Conservation (phyloP, 53 echinoderm and acorn worm genomes). For the Paelopatides confundens region DNA sequence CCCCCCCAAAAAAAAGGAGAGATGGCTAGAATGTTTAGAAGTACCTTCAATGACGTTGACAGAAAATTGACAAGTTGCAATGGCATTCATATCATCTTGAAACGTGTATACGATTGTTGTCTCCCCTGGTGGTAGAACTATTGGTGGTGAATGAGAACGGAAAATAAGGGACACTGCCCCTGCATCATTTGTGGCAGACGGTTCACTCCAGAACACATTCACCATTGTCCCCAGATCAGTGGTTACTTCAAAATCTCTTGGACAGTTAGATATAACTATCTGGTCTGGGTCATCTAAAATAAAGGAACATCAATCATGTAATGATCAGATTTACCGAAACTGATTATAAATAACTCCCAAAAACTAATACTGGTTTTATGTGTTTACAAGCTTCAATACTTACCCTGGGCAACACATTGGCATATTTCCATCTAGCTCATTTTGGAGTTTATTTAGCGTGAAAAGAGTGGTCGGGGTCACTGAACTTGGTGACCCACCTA, state of each 20-base stretch:
- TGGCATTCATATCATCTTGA: not conserved
- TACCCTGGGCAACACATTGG: too few relatives aligned
- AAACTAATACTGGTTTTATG: too few relatives aligned
- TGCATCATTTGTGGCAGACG: conserved; percentile 11
- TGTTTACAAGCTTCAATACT: too few relatives aligned
- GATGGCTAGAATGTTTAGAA: not conserved
- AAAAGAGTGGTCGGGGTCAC: too few relatives aligned
- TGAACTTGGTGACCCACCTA: too few relatives aligned
- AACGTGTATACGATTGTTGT: conserved; percentile 4
- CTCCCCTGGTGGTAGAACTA: not conserved
- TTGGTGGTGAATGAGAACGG: not conserved
- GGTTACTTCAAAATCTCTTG: conserved; percentile 4
- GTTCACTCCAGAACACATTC: conserved; percentile 13
- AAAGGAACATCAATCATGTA: too few relatives aligned
- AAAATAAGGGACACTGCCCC: not conserved
- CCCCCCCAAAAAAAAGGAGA: too few relatives aligned
- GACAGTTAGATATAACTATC: conserved; percentile 25
- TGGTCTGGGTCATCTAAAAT: conserved; percentile 26
- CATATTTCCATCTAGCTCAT: too few relatives aligned
- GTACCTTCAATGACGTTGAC: conserved; percentile 27
- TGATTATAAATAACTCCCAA: too few relatives aligned
- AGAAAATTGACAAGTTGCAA: conserved; percentile 1
- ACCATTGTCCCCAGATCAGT: not conserved
- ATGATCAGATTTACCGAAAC: too few relatives aligned
- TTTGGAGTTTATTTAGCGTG: too few relatives aligned